phyloP scores from a whole-genome alignment of 2,797 vertebrate species.

The Myotis findleyi region DNA sequence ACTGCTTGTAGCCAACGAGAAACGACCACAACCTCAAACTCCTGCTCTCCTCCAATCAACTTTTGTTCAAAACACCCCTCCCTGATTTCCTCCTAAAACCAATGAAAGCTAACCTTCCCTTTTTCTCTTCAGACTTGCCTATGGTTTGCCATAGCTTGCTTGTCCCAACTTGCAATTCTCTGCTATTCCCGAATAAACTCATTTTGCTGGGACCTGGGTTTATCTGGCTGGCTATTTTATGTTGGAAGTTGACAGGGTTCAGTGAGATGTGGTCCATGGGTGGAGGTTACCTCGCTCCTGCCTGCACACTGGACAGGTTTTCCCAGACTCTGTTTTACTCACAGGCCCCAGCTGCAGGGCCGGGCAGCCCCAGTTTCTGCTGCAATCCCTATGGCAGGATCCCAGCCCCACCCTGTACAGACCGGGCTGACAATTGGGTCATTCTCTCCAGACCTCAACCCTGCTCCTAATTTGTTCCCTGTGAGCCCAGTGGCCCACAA shows the following conservation, averaged over 20 bases:
- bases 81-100: background rate
- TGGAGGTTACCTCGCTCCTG: background rate
- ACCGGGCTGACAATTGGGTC: slow-evolving; percentile 23
- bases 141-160: background rate
- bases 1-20: background rate
- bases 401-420: slow-evolving; percentile 1
- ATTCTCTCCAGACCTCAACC: background rate
- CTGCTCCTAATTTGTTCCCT: background rate
- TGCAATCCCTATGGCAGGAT: background rate
- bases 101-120: background rate
- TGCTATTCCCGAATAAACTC: background rate
- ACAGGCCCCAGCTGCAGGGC: background rate
- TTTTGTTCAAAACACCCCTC: background rate
- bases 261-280: background rate
- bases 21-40: background rate
- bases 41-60: background rate
- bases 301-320: background rate
- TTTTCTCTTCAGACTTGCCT: background rate
- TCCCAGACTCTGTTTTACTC: background rate
- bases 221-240: background rate
- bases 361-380: background rate
- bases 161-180: background rate
- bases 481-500: background rate
- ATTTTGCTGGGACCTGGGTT: background rate
- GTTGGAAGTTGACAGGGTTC: background rate